Base-by-base conservation (phyloP, 2,797 vertebrate genomes). In the Pantherophis vulpinus region DNA sequence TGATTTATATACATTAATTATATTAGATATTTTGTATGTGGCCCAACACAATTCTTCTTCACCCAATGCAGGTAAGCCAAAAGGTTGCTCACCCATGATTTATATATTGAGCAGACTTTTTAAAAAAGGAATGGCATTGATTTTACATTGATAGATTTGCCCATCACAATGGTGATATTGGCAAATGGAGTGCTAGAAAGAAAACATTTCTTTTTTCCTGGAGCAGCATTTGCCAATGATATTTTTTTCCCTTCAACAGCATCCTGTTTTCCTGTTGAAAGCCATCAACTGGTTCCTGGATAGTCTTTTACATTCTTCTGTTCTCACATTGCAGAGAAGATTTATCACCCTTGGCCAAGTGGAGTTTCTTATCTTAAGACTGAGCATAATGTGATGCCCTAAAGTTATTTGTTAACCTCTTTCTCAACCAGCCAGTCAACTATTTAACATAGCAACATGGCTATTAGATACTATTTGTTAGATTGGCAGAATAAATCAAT, bases 341-440 rank as follows among this genome's bases (percentile, higher is more conserved):
- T 95, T 94, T 92, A 91, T 83, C 93, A 63, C 92, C 93, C 20
- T 90, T 95, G 90, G 88, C 93, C 94, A 95, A 92, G 13, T 63
- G 93, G 86, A 92, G 95, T 94, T 93, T 86, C 58, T 95, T 96
- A 61, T 2, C 37, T 32, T 32, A 18, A 94, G 91, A 88, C 54
- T 20, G 13, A 5, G 29, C 92, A 92, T 93, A 2, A 18, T 93
- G 94, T 90, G 90, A 95, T 56, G 93, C 74, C 60, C 23, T 32
- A 66, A 83, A 90, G 86, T 2, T 93, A 87, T 92, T 94, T 47
- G 9, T 9, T 47, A 79, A 23, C 1, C 3, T 79, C 20, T 79
- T 42, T 79, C 74, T 79, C 74, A 79, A 32, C 8, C 9, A 42
- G 18, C 37, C 74, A 79, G 37, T 79, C 94, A 91, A 88, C 86